Percentiles rank a stretch among this genome's conserved stretches.
These are phyloP conservation scores for Coregonus sp. DNA, from an alignment of 2,797 vertebrate genomes.

Conservation along the genomic window DNA sequence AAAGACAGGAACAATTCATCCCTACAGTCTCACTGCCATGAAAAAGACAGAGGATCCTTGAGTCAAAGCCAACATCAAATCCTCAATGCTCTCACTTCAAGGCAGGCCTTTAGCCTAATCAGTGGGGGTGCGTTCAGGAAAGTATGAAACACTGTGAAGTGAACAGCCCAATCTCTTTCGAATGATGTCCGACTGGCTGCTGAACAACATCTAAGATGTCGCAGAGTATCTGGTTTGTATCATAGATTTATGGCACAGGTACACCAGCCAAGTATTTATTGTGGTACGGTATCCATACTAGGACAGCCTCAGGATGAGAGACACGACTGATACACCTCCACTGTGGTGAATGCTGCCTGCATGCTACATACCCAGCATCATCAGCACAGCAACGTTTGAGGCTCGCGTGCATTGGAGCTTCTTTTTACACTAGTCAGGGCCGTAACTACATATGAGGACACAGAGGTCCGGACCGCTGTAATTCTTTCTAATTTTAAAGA, in stretches of 20 bases:
- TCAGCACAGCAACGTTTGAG: no score
- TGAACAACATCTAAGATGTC: not conserved
- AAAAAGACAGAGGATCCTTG: conserved; percentile 39
- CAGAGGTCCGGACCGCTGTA: no score
- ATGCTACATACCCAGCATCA: no score
- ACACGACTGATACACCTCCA: no score
- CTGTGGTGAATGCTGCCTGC: no score
- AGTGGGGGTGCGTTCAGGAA: not conserved
- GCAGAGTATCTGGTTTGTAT: not conserved
- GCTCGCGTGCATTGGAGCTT: no score
- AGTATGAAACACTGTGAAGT: not conserved
- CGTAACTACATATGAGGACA: no score
- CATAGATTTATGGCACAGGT: not conserved
- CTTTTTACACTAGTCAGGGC: no score
- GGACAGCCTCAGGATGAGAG: not conserved
- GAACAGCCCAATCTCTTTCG: not conserved
- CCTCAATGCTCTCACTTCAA: not conserved
- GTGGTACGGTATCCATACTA: not conserved
- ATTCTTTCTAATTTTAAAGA: no score
- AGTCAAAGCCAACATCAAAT: not conserved
- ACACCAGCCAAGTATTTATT: not conserved
- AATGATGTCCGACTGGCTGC: conserved; percentile 1
- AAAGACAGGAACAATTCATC: conserved; percentile 47
- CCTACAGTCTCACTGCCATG: conserved; percentile 32
- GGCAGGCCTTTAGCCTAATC: not conserved